Evolutionary conservation across 2,113 vertebrate genomes (phyloP).

Genomic region (Podarcis cretensis): DNA sequence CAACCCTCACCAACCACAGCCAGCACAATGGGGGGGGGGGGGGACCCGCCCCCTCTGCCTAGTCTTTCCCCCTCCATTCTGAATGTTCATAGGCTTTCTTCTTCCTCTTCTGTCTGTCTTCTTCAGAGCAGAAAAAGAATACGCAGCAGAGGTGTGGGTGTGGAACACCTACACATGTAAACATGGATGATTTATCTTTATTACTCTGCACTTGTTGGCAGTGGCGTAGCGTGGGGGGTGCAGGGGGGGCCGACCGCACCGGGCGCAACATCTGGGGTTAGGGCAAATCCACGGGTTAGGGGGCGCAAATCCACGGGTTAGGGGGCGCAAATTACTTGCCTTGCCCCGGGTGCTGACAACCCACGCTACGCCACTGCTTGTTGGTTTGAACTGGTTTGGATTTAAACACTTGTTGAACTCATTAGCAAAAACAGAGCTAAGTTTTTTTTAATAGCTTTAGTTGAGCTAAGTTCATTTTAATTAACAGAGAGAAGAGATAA

Average conservation of each 20-base stretch:
- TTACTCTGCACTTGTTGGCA: not conserved
- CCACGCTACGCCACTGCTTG: too few species aligned
- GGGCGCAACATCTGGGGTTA: too few species aligned
- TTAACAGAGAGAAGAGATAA: not conserved
- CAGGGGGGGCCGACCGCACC: too few species aligned
- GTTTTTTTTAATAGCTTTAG: not conserved
- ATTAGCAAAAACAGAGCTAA: not conserved
- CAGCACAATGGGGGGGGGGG: not conserved
- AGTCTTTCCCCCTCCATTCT: too few species aligned
- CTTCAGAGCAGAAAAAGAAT: not conserved
- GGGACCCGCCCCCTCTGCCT: rapidly evolving
- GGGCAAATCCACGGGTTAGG: too few species aligned
- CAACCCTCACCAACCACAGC: not conserved
- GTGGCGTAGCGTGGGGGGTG: too few species aligned
- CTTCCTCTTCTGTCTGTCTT: not conserved
- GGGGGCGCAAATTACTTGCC: too few species aligned
- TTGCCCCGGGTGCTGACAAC: too few species aligned
- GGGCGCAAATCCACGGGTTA: too few species aligned
- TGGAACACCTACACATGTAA: not conserved
- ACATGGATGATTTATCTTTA: not conserved
- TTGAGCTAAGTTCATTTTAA: not conserved
- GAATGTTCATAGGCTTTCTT: too few species aligned
- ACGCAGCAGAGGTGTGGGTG: not conserved
- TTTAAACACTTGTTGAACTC: not conserved
- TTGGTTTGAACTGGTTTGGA: not conserved